A percentile compares a stretch with the other conserved stretches of the same genome.
Conservation (phyloP, 2,888 invertebrate species). For the Drosophila tripunctata region DNA sequence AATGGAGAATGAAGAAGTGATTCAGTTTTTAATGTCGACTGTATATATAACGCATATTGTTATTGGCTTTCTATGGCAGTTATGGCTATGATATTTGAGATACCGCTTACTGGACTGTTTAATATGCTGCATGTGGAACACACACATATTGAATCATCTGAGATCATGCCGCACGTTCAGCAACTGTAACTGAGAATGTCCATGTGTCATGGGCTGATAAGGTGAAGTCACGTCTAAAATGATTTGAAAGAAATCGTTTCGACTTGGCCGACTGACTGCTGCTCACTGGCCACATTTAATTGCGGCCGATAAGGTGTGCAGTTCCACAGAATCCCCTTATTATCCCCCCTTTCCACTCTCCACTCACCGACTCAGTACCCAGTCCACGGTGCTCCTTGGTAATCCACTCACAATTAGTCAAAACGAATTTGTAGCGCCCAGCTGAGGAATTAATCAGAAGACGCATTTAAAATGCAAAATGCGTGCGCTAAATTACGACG, state of each 20-base stretch:
- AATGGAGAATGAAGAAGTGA: background rate
- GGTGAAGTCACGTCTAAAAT: conserved; percentile 70
- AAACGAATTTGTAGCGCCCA: conserved; percentile 74
- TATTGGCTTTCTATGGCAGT: conserved; percentile 53
- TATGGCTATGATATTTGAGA: conserved; percentile 38
- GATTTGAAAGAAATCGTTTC: conserved; percentile 70
- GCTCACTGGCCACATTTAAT: conserved; percentile 60
- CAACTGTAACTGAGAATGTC: conserved; percentile 1
- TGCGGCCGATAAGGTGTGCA: conserved; percentile 72
- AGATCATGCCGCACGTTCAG: conserved; percentile 37
- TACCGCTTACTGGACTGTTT: conserved; percentile 46
- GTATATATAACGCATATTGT: conserved; percentile 55
- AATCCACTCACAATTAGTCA: conserved; percentile 77
- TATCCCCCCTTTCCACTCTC: background rate
- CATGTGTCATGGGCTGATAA: conserved; percentile 54
- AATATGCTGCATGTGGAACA: conserved; percentile 61
- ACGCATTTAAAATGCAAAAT: conserved; percentile 82
- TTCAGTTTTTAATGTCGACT: conserved; percentile 43
- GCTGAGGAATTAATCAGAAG: conserved; percentile 81
- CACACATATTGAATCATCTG: conserved; percentile 77
- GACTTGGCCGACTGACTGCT: conserved; percentile 33
- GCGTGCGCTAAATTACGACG: conserved; percentile 83
- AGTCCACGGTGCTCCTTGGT: background rate
- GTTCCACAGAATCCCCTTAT: conserved; percentile 59
- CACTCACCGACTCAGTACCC: too few species aligned